Evolutionary conservation across 2,888 invertebrate genomes (phyloP).

Genomic region (Chalcosyrphus nemorum): DNA sequence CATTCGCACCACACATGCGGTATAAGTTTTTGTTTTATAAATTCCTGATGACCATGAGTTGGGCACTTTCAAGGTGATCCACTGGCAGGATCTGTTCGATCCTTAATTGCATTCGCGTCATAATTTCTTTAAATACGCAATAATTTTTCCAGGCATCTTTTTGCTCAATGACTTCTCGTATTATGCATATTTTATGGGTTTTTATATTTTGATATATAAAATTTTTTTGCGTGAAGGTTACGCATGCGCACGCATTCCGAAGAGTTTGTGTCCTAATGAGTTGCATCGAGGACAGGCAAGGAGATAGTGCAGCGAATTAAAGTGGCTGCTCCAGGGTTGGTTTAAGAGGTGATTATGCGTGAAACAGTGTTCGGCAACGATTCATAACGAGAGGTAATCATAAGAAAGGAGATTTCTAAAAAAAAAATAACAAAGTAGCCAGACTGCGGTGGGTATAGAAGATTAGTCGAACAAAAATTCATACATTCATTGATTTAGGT

Average conservation of each 20-base stretch:
- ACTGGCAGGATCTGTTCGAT: constrained; percentile 6
- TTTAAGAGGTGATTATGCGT: constrained; percentile 15
- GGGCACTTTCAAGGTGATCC: constrained; percentile 28
- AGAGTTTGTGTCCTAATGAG: constrained; percentile 31
- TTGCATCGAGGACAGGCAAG: background rate
- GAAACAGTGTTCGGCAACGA: background rate
- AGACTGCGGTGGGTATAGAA: background rate
- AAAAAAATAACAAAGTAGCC: background rate
- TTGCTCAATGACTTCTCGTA: background rate
- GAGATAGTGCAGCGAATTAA: background rate
- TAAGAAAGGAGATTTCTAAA: background rate
- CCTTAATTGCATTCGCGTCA: constrained; percentile 27
- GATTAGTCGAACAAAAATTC: background rate
- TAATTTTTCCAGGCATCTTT: too few species aligned
- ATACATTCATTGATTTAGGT: background rate
- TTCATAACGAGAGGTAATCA: background rate
- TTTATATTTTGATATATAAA: background rate
- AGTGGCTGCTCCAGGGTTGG: background rate
- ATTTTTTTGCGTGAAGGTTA: background rate
- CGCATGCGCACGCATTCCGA: constrained; percentile 4
- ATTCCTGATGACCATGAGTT: background rate
- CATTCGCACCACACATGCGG: background rate
- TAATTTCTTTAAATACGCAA: constrained; percentile 7
- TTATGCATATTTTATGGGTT: constrained; percentile 3
- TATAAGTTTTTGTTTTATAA: background rate